These are phyloP conservation scores for Drosophila diplacantha DNA, from an alignment of 2,888 invertebrate species.

Conservation along the genomic window DNA sequence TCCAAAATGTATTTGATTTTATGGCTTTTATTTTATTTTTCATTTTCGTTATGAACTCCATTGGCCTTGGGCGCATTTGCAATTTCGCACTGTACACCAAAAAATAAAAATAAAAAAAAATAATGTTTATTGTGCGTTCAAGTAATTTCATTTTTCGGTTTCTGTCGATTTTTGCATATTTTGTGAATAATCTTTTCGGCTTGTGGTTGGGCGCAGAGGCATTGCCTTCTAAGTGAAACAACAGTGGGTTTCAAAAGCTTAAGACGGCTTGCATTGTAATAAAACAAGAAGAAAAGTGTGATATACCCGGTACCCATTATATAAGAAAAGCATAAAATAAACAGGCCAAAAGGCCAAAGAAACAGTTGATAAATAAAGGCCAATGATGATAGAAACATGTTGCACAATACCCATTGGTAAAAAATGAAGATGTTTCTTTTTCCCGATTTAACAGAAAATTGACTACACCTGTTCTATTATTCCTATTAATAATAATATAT, in stretches of 20 bases:
- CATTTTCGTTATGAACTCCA: slow-evolving; percentile 46
- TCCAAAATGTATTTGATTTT: slow-evolving; percentile 31
- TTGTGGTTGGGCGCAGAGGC: slow-evolving; percentile 12
- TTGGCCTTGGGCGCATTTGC: slow-evolving; percentile 55
- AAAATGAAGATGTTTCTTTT: no score
- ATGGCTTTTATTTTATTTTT: slow-evolving; percentile 31
- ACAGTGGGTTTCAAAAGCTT: slow-evolving; percentile 7
- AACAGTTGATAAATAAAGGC: no score
- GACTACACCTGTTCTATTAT: no score
- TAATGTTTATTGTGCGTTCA: slow-evolving; percentile 34
- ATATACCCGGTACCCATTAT: neutral
- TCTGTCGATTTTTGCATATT: slow-evolving; percentile 45
- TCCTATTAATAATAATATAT: no score
- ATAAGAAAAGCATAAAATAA: neutral
- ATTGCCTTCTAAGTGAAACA: slow-evolving; percentile 13
- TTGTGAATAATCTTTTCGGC: slow-evolving; percentile 37
- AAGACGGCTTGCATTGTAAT: neutral
- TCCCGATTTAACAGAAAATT: no score
- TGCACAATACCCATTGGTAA: no score
- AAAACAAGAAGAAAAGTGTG: neutral
- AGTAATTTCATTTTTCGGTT: slow-evolving; percentile 49
- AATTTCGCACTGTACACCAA: slow-evolving; percentile 31
- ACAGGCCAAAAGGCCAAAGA: neutral
- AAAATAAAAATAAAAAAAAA: slow-evolving; percentile 1
- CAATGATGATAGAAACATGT: no score